Conservation (phyloP, 2,888 invertebrate species). For the Ischnura elegans region DNA sequence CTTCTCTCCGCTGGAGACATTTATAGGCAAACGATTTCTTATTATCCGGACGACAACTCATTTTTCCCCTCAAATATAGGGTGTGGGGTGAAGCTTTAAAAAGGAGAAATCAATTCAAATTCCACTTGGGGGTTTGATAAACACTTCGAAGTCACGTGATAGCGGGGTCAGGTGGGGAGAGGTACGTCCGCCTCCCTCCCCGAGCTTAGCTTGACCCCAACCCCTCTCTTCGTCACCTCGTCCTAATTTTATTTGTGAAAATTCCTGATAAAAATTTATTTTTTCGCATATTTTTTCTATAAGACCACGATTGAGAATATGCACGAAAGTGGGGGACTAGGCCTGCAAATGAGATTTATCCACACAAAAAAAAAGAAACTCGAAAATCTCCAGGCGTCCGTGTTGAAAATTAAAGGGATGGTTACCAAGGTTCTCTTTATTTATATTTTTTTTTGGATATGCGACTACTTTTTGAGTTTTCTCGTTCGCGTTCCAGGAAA, state of each 20-base stretch:
- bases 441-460: not conserved
- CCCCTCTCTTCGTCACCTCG: not conserved
- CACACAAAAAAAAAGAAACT: not conserved
- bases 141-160: not conserved
- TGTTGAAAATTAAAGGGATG: constrained; percentile 18
- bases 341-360: not conserved
- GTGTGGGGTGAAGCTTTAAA: not conserved
- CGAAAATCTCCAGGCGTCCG: not conserved
- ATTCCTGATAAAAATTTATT: not conserved
- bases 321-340: not conserved
- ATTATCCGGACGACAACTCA: not conserved
- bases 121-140: not conserved
- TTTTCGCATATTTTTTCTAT: not conserved
- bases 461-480: not conserved
- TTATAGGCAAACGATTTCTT: not conserved
- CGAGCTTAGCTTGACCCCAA: not conserved
- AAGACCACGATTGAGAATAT: not conserved
- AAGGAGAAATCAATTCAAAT: not conserved
- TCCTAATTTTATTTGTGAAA: not conserved
- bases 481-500: not conserved
- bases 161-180: not conserved
- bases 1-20: not conserved
- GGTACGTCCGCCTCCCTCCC: not conserved
- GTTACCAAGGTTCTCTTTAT: not conserved
- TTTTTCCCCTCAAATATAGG: not conserved